Evolutionary conservation across 2,113 vertebrate species (phyloP).

Genomic region (Mobula birostris): DNA sequence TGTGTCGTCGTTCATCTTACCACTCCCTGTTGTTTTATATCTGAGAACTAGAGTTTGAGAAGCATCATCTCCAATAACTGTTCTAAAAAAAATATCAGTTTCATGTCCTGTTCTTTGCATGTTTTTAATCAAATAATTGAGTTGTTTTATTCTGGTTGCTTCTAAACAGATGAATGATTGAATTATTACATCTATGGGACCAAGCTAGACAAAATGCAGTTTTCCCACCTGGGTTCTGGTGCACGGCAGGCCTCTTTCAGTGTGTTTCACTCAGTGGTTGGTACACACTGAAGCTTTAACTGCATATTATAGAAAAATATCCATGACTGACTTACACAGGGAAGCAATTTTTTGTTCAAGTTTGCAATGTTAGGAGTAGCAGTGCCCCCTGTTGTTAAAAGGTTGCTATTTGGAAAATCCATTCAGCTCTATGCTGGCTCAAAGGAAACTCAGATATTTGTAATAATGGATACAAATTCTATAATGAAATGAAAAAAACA

Average conservation of each 20-base stretch:
- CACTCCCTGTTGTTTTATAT: neutral
- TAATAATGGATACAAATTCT: neutral
- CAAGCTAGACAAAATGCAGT: neutral
- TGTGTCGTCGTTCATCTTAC: neutral
- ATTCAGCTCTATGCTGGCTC: neutral
- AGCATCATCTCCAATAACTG: neutral
- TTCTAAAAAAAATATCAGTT: neutral
- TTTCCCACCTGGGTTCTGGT: neutral
- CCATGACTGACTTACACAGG: neutral
- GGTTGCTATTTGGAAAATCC: neutral
- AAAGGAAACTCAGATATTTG: neutral
- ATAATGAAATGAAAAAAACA: neutral
- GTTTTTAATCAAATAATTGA: neutral
- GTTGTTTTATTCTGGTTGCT: neutral
- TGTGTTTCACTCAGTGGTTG: neutral
- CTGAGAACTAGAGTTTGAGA: neutral
- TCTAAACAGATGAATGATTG: neutral
- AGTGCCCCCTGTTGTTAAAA: slow-evolving; percentile 18
- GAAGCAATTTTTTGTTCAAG: neutral
- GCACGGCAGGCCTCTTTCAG: neutral
- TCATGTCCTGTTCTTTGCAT: neutral
- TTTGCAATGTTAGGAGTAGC: neutral
- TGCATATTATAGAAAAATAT: neutral
- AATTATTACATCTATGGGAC: neutral
- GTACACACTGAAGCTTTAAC: neutral